Evolutionary conservation across 92 coral and sea anemone species (phyloP), one percentile per base, ranked within the genome.

Genomic region (Epizoanthus fatuus): DNA sequence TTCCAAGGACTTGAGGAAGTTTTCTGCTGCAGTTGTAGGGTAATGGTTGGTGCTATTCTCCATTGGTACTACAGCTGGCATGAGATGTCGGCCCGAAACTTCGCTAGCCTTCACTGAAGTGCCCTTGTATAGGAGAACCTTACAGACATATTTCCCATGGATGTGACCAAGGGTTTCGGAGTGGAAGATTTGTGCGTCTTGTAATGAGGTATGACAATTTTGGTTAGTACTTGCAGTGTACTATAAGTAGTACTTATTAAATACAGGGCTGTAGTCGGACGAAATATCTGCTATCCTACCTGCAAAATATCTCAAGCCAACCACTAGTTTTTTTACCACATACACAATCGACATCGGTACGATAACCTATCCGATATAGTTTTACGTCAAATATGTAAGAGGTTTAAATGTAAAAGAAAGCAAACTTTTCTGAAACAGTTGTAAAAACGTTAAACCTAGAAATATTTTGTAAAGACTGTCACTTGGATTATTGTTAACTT

Each of bases 11-110:
- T 63, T 63, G 0, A 87, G 86, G 59, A 80, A 73, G 42, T 65
- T 56, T 45, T 62, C 86, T 35, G 82, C 86, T 3, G 91, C 82
- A 35, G 39, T 20, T 0, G 77, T 63, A 2, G 83, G 83, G 32
- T 87, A 80, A 4, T 66, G 52, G 40, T 87, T 87, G 12, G 53
- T 35, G 2, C 52, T 63, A 25, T 74, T 74, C 7, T 69, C 59
- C 38, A 87, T 25, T 22, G 86, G 91, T 40, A 67, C 54, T 69
- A 63, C 77, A 32, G 89, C 69, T 37, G 86, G 86, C 70, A 72
- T 72, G n/a, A 87, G 62, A 74, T 87, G 86, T 9, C 82, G 66
- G 13, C 91, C 78, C 4, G 86, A 73, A 54, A 87, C 91, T 63
- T 87, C 89, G 54, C 84, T 77, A 67, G 89, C 84, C 84, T 59